Evolutionary conservation across 2,797 vertebrate species (phyloP).

Genomic region (Alauda arvensis): DNA sequence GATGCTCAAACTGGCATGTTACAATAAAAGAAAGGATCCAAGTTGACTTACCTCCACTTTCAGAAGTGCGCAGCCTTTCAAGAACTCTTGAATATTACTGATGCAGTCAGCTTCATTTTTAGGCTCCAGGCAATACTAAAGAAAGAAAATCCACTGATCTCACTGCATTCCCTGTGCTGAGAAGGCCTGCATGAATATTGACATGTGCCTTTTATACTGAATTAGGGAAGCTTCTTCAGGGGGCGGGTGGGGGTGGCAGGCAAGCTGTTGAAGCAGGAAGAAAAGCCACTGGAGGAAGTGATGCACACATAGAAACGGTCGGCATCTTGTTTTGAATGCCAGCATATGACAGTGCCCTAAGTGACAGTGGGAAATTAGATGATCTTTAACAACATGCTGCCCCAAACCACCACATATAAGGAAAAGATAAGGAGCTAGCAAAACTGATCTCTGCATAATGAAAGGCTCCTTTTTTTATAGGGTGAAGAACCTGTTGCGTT

Average conservation of each 20-base stretch:
- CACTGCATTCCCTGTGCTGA: not conserved
- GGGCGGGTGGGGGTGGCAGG: constrained; percentile 35
- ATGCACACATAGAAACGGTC: constrained; percentile 69
- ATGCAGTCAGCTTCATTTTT: constrained; percentile 87
- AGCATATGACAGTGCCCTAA: not conserved
- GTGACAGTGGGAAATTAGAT: not conserved
- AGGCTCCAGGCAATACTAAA: constrained; percentile 87
- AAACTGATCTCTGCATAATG: not conserved
- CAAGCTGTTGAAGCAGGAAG: constrained; percentile 77
- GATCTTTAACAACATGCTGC: not conserved
- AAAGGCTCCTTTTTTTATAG: not conserved
- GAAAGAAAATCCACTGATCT: constrained; percentile 56
- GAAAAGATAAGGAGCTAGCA: not conserved
- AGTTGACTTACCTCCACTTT: constrained; percentile 89
- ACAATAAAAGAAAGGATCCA: not conserved
- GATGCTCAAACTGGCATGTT: not conserved
- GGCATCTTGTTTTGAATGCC: constrained; percentile 51
- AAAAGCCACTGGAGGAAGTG: constrained; percentile 78
- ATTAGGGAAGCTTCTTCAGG: constrained; percentile 55
- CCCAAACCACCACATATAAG: not conserved
- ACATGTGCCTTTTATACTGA: constrained; percentile 35
- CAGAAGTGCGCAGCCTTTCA: constrained; percentile 85
- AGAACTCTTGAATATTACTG: constrained; percentile 88
- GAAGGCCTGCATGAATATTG: constrained; percentile 33
- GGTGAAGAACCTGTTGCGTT: not conserved